Percentiles rank a stretch among this genome's conserved stretches.
Evolutionary conservation across 2,888 invertebrate species (phyloP).

Genomic region (Notocelia uddmanniana): DNA sequence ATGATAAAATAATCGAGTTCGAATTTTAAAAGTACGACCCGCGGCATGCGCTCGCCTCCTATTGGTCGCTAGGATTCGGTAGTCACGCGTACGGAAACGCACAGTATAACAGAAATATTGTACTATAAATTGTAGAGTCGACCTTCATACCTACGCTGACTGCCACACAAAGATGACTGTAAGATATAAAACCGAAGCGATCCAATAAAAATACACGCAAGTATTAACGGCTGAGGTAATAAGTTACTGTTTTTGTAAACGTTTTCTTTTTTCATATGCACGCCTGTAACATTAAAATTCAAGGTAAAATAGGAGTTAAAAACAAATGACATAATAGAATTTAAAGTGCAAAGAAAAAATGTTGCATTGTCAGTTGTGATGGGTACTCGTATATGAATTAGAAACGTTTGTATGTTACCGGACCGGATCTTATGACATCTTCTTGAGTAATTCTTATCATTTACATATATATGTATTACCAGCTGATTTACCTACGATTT

Average conservation of each 20-base stretch:
- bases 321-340: slow-evolving; percentile 28
- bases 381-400: neutral
- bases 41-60: slow-evolving; percentile 36
- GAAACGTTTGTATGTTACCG: neutral
- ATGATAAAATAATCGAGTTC: slow-evolving; percentile 43
- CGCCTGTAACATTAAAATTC: slow-evolving; percentile 31
- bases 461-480: too few species aligned
- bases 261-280: slow-evolving; percentile 23
- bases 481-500: too few species aligned
- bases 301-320: slow-evolving; percentile 29
- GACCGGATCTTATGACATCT: too few species aligned
- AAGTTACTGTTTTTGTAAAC: neutral
- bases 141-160: slow-evolving; percentile 50
- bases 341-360: slow-evolving; percentile 38
- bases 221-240: neutral
- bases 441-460: too few species aligned
- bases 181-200: slow-evolving; percentile 29
- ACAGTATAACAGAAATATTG: slow-evolving; percentile 50
- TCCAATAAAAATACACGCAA: slow-evolving; percentile 40
- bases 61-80: slow-evolving; percentile 42
- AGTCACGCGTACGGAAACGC: slow-evolving; percentile 49
- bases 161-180: slow-evolving; percentile 35
- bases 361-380: slow-evolving; percentile 12
- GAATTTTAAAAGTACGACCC: slow-evolving; percentile 45
- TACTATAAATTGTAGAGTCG: slow-evolving; percentile 52